Evolutionary conservation across 2,888 invertebrate species (phyloP).

Genomic region (Pristionchus fissidentatus): DNA sequence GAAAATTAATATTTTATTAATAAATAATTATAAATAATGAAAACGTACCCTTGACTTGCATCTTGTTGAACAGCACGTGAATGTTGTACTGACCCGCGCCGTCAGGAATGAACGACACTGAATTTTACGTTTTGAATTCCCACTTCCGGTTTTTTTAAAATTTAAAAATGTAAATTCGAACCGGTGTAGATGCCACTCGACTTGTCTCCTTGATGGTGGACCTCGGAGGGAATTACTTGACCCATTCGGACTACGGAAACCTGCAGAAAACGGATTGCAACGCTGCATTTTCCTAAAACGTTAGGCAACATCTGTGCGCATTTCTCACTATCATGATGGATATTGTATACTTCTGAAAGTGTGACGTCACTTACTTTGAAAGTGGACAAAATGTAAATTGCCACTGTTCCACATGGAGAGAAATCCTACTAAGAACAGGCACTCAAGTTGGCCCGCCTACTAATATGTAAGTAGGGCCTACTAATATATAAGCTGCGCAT

Average conservation of each 20-base stretch:
- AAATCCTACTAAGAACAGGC: too few relatives aligned
- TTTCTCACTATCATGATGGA: too few relatives aligned
- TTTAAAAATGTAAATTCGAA: background rate
- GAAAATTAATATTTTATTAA: too few relatives aligned
- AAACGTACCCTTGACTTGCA: constrained; percentile 83
- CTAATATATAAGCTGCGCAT: too few relatives aligned
- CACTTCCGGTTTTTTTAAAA: constrained; percentile 78
- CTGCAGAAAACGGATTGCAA: constrained; percentile 63
- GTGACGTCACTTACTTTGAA: too few relatives aligned
- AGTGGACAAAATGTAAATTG: too few relatives aligned
- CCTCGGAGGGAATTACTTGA: constrained; percentile 79
- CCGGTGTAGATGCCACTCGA: background rate
- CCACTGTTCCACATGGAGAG: too few relatives aligned
- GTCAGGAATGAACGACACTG: constrained; percentile 80
- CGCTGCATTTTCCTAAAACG: too few relatives aligned
- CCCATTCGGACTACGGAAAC: constrained; percentile 74
- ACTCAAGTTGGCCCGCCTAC: too few relatives aligned
- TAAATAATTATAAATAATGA: background rate
- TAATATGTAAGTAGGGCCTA: too few relatives aligned
- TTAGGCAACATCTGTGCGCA: too few relatives aligned
- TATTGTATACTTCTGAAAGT: too few relatives aligned
- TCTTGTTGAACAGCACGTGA: constrained; percentile 94
- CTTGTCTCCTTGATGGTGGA: background rate
- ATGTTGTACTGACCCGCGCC: constrained; percentile 83
- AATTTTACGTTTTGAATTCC: constrained; percentile 77